Evolutionary conservation across 1,140 invertebrate genomes (phyloP).

Genomic region (Drosophila neocordata): DNA sequence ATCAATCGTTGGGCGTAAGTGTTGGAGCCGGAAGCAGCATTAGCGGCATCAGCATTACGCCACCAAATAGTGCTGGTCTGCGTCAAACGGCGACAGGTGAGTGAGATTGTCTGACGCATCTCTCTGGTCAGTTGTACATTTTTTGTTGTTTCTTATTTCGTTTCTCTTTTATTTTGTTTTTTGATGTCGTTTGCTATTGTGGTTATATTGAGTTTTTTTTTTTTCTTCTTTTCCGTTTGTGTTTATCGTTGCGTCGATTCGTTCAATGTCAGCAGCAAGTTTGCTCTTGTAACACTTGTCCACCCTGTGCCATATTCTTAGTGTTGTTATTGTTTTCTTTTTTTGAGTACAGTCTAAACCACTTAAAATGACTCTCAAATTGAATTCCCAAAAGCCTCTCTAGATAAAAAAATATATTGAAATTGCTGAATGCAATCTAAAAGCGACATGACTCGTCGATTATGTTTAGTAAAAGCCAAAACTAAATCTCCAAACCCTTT

Average conservation of each 20-base stretch:
- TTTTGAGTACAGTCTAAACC: conserved; percentile 1
- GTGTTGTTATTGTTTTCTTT: background rate
- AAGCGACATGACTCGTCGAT: too few relatives aligned
- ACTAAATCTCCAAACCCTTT: too few relatives aligned
- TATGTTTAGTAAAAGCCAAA: too few relatives aligned
- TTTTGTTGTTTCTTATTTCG: conserved; percentile 1
- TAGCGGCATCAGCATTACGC: conserved; percentile 71
- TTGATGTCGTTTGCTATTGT: conserved; percentile 34
- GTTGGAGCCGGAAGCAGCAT: conserved; percentile 62
- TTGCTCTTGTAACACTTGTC: background rate
- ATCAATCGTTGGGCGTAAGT: conserved; percentile 71
- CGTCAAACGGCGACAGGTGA: conserved; percentile 74
- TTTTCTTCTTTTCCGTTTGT: conserved; percentile 31
- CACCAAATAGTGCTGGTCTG: conserved; percentile 75
- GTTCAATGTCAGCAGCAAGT: conserved; percentile 37
- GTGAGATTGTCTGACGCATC: conserved; percentile 20
- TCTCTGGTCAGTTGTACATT: background rate
- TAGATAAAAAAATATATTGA: too few relatives aligned
- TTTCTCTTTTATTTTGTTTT: background rate
- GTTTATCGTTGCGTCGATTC: conserved; percentile 9
- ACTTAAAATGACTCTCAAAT: background rate
- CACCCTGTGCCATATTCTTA: conserved; percentile 4
- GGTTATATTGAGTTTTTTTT: background rate
- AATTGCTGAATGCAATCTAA: too few relatives aligned
- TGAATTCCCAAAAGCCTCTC: background rate